Conservation (phyloP, 2,113 vertebrate genomes). For the Acanthisitta chloris region DNA sequence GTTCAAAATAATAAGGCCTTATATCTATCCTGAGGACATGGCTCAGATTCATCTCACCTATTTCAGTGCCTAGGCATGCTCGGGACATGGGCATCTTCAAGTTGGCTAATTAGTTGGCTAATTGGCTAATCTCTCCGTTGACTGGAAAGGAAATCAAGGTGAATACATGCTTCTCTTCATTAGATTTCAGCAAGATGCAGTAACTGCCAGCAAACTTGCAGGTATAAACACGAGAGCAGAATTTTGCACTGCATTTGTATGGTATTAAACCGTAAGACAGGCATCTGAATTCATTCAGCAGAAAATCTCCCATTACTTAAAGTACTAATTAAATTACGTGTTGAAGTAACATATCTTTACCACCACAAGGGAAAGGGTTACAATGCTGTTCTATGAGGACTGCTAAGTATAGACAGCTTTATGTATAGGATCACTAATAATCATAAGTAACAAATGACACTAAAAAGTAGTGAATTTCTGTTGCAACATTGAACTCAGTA, state of each 20-base stretch:
- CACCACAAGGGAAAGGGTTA: neutral
- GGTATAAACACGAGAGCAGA: neutral
- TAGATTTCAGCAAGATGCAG: neutral
- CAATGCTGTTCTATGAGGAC: neutral
- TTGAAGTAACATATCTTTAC: neutral
- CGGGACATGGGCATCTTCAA: neutral
- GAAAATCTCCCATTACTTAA: slow-evolving; percentile 6
- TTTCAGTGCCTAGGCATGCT: neutral
- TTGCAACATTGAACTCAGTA: neutral
- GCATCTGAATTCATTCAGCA: neutral
- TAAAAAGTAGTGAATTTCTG: neutral
- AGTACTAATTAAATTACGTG: neutral
- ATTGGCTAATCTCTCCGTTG: neutral
- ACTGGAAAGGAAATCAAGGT: neutral
- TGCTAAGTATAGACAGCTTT: neutral
- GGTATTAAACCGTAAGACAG: neutral
- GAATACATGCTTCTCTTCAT: neutral
- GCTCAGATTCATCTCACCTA: neutral
- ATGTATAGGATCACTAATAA: neutral
- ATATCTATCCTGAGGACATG: neutral
- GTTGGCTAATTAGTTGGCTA: neutral
- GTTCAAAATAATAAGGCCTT: neutral
- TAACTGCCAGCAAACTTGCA: neutral
- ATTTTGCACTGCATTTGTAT: neutral
- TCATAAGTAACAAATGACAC: neutral